Evolutionary conservation across 2,113 vertebrate genomes (phyloP).

Genomic region (Aleadryas rufinucha): DNA sequence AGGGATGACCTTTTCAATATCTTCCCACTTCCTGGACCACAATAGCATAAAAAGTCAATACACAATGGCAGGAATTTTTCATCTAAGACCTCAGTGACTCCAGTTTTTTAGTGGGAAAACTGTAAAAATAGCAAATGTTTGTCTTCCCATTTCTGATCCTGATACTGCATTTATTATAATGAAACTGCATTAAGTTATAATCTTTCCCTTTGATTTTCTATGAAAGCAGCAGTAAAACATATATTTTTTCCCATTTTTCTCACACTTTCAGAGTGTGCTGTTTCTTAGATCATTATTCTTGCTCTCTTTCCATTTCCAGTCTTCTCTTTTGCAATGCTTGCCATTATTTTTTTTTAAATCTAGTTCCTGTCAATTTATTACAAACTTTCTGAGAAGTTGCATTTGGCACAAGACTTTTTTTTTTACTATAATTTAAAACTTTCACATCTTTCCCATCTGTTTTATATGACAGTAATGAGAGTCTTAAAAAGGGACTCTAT

Average conservation of each 20-base stretch:
- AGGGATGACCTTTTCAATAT: neutral
- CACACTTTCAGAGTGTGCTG: neutral
- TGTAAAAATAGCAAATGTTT: neutral
- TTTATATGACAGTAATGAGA: slow-evolving; percentile 56
- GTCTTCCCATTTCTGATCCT: neutral
- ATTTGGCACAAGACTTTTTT: neutral
- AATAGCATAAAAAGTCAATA: neutral
- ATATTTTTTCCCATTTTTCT: neutral
- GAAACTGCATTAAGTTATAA: neutral
- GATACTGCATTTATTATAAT: neutral
- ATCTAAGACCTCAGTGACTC: neutral
- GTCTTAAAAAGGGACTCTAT: slow-evolving; percentile 48
- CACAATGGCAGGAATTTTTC: neutral
- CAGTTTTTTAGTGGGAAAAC: neutral
- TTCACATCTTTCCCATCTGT: slow-evolving; percentile 55
- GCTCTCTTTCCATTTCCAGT: neutral
- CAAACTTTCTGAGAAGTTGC: slow-evolving; percentile 54
- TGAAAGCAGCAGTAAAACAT: neutral
- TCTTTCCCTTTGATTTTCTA: neutral
- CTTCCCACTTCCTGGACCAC: neutral
- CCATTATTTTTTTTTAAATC: neutral
- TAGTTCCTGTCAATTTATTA: slow-evolving; percentile 16
- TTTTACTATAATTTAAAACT: slow-evolving; percentile 28
- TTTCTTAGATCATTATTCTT: slow-evolving; percentile 26
- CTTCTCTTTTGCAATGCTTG: neutral